Evolutionary conservation across 2,797 vertebrate genomes (phyloP).

Genomic region (Threskiornis aethiopicus): DNA sequence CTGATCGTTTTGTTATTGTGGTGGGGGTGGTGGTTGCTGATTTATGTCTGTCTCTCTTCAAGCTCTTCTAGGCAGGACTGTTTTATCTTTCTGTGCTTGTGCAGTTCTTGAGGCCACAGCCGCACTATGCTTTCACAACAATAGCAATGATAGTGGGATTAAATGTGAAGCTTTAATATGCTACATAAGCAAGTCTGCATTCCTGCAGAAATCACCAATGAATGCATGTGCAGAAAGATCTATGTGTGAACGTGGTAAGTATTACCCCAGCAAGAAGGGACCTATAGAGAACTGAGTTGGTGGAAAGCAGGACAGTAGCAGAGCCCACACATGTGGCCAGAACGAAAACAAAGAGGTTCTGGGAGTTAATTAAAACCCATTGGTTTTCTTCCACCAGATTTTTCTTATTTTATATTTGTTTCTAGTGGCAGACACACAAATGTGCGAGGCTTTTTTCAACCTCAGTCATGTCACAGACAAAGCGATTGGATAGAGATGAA

Average conservation of each 20-base stretch:
- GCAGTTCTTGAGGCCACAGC: neutral
- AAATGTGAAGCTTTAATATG: neutral
- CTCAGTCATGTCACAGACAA: neutral
- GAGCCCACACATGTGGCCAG: neutral
- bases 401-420: constrained; percentile 28
- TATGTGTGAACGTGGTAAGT: neutral
- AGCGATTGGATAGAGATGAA: constrained; percentile 28
- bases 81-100: neutral
- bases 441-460: neutral
- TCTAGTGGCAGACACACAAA: neutral
- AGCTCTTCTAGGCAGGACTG: neutral
- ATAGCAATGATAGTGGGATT: neutral
- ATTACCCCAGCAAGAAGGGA: neutral
- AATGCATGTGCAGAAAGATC: neutral
- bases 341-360: constrained; percentile 14
- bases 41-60: neutral
- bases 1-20: neutral
- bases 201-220: neutral
- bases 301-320: neutral
- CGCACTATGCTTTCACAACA: neutral
- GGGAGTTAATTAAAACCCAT: neutral
- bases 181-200: neutral
- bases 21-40: neutral
- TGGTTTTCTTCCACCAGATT: neutral
- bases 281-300: neutral